Evolutionary conservation across 2,797 vertebrate genomes (phyloP).

Genomic region (Sciurus vulgaris): DNA sequence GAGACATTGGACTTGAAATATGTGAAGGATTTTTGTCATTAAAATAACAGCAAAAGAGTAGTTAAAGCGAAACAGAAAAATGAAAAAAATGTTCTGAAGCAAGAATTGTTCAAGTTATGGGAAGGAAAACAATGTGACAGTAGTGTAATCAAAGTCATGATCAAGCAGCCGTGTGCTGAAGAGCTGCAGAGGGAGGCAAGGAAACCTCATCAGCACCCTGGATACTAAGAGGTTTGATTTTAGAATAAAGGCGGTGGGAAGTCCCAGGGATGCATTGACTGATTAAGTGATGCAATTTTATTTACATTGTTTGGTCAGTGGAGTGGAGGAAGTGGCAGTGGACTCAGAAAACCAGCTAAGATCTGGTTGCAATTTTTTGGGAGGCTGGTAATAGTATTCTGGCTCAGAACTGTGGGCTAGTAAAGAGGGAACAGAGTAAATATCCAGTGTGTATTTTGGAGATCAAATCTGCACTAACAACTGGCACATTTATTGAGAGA

Average conservation of each 20-base stretch:
- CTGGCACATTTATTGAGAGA: not conserved
- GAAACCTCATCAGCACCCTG: not conserved
- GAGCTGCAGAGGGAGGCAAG: not conserved
- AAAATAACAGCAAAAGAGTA: not conserved
- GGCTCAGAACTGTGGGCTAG: not conserved
- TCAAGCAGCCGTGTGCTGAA: no score
- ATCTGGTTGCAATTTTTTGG: not conserved
- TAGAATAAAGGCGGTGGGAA: not conserved
- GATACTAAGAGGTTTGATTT: not conserved
- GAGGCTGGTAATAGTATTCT: not conserved
- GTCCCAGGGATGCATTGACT: no score
- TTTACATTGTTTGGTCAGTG: not conserved
- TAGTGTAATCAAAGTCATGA: not conserved
- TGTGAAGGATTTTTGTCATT: not conserved
- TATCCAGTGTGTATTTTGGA: not conserved
- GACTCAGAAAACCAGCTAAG: not conserved
- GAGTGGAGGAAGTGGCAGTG: not conserved
- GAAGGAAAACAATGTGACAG: not conserved
- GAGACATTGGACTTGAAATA: not conserved
- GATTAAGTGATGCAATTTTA: not conserved
- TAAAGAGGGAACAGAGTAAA: not conserved
- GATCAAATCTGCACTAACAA: not conserved
- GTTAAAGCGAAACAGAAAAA: not conserved
- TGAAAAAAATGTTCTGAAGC: not conserved
- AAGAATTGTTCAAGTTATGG: not conserved